Percentiles rank a stretch among this genome's conserved stretches.
Conservation (phyloP, 2,888 invertebrate species). For the Drosophila macrospina region DNA sequence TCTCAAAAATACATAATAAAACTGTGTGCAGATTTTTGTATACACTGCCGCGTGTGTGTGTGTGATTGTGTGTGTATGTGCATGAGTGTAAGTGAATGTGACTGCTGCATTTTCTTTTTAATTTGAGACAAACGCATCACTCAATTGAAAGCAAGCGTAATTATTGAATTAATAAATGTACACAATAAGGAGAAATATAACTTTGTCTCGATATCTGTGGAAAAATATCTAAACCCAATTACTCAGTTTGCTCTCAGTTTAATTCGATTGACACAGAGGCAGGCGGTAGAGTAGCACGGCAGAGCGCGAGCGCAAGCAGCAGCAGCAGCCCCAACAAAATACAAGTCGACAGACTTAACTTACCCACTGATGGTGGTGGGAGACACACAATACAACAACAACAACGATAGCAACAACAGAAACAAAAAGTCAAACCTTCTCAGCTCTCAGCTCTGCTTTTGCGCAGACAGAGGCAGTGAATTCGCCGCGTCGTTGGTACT, state of each 20-base stretch:
- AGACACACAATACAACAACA: conserved; percentile 41
- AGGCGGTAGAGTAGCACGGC: conserved; percentile 37
- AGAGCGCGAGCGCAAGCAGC: conserved; percentile 58
- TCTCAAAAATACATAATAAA: conserved; percentile 42
- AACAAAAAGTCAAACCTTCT: conserved; percentile 46
- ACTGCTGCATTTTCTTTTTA: conserved; percentile 37
- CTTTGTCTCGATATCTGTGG: conserved; percentile 74
- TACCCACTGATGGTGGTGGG: conserved; percentile 65
- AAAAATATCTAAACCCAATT: conserved; percentile 84
- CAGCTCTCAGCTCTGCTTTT: conserved; percentile 68
- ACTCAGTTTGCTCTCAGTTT: conserved; percentile 79
- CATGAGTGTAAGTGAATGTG: conserved; percentile 29
- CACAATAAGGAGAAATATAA: conserved; percentile 56
- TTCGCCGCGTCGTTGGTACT: conserved; percentile 53
- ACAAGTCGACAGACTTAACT: conserved; percentile 63
- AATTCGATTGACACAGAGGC: conserved; percentile 78
- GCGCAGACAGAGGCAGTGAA: conserved; percentile 65
- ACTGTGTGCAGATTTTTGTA: conserved; percentile 78
- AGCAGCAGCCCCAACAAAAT: conserved; percentile 55
- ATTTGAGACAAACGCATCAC: conserved; percentile 14
- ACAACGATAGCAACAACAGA: conserved; percentile 29
- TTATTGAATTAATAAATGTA: conserved; percentile 60
- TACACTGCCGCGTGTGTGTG: conserved; percentile 63
- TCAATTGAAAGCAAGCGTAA: conserved; percentile 25
- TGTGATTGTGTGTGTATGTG: conserved; percentile 13